These are phyloP conservation scores for Ascaphus truei DNA, from an alignment of 2,113 vertebrate species.

Conservation along the genomic window DNA sequence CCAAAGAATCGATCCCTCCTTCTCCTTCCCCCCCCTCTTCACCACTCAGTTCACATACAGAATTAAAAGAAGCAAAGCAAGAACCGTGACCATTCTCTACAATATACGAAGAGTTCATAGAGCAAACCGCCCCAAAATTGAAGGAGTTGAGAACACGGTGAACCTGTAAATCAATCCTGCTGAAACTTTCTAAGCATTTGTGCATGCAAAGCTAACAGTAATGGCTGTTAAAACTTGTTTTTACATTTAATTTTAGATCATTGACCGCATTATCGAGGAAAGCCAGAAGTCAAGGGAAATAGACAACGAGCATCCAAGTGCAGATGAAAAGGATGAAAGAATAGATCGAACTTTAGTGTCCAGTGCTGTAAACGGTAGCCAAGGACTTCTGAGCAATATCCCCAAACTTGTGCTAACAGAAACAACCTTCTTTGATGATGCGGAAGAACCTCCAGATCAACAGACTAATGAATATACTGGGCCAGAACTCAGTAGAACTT, in stretches of 20 bases:
- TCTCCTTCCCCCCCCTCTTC: too few relatives aligned
- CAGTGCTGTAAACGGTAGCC: slow-evolving; percentile 45
- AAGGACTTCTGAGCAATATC: slow-evolving; percentile 46
- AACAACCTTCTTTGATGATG: slow-evolving; percentile 43
- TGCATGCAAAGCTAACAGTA: too few relatives aligned
- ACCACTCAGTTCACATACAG: too few relatives aligned
- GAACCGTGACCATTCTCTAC: too few relatives aligned
- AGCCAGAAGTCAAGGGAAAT: slow-evolving; percentile 76
- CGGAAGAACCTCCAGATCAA: slow-evolving; percentile 30
- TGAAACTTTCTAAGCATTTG: too few relatives aligned
- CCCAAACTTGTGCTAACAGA: slow-evolving; percentile 54
- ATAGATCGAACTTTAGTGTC: slow-evolving; percentile 42
- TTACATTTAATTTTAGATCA: slow-evolving; percentile 80
- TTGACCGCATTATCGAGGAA: slow-evolving; percentile 95
- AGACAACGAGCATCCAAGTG: slow-evolving; percentile 65
- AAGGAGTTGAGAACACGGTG: too few relatives aligned
- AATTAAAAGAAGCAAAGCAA: too few relatives aligned
- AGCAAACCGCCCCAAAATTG: too few relatives aligned
- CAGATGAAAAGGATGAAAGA: slow-evolving; percentile 41
- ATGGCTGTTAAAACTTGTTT: too few relatives aligned
- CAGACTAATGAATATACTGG: slow-evolving; percentile 40
- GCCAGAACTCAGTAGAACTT: slow-evolving; percentile 36
- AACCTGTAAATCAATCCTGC: too few relatives aligned
- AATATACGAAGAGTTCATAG: too few relatives aligned
- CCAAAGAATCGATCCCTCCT: too few relatives aligned